Conservation (phyloP, 2,113 vertebrate species). For the Grallaria varia region DNA sequence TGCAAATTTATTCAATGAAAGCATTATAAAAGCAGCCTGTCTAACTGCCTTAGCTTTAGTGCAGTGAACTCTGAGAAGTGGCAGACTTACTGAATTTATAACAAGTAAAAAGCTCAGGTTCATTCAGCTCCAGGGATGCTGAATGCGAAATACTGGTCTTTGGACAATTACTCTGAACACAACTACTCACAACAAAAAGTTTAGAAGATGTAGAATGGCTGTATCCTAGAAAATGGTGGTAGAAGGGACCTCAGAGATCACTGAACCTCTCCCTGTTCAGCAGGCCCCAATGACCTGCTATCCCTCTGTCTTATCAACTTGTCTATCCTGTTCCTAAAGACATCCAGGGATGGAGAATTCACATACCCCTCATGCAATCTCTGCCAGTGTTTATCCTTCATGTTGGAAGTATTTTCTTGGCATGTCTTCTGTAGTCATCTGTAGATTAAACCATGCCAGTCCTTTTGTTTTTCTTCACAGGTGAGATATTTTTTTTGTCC, state of each 20-base stretch:
- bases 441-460: neutral
- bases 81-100: neutral
- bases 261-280: neutral
- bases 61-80: constrained; percentile 48
- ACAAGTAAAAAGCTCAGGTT: constrained; percentile 31
- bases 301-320: neutral
- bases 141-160: constrained; percentile 24
- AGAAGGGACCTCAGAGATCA: neutral
- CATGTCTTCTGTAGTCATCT: neutral
- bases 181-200: neutral
- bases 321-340: neutral
- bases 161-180: neutral
- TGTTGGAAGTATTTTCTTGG: neutral
- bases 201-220: neutral
- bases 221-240: neutral
- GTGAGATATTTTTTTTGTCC: neutral
- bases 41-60: constrained; percentile 50
- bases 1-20: constrained; percentile 53
- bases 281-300: neutral
- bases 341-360: neutral
- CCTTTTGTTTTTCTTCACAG: neutral
- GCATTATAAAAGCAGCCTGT: constrained; percentile 54
- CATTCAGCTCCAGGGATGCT: constrained; percentile 27
- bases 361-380: neutral
- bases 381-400: neutral